A percentile compares a stretch with the other conserved stretches of the same genome.
Evolutionary conservation across 1,140 invertebrate genomes (phyloP).

Genomic region (Hesperophylax magnus): DNA sequence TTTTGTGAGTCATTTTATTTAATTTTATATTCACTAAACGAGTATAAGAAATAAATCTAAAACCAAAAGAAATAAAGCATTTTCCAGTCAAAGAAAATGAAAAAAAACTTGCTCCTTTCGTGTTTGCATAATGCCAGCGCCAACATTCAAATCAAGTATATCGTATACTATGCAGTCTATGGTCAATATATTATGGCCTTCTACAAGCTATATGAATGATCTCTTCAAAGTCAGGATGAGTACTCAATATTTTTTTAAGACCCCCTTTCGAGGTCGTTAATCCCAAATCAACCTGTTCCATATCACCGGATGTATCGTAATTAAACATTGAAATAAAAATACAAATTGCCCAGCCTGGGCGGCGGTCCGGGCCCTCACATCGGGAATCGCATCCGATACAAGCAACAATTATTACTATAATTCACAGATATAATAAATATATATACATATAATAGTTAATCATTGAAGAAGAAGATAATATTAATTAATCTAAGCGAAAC

Average conservation of each 20-base stretch:
- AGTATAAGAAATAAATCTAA: no score
- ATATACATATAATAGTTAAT: no score
- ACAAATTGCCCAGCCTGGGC: background rate
- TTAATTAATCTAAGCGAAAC: no score
- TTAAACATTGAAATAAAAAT: conserved; percentile 17
- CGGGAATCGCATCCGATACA: background rate
- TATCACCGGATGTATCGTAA: background rate
- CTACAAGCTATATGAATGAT: background rate
- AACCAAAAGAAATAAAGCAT: no score
- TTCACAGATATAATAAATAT: background rate
- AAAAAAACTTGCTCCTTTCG: background rate
- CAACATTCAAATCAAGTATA: background rate
- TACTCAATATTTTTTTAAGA: background rate
- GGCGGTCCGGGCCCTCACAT: background rate
- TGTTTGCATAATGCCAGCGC: background rate
- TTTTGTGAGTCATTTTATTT: no score
- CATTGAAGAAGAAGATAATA: no score
- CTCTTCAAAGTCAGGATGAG: background rate
- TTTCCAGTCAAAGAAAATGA: no score
- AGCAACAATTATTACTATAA: background rate
- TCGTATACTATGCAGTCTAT: background rate
- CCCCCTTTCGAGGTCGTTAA: background rate
- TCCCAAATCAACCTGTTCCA: background rate
- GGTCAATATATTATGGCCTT: background rate
- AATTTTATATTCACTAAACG: no score